These are phyloP conservation scores for Cylloceria caligata DNA, from an alignment of 2,888 invertebrate species.

Conservation along the genomic window DNA sequence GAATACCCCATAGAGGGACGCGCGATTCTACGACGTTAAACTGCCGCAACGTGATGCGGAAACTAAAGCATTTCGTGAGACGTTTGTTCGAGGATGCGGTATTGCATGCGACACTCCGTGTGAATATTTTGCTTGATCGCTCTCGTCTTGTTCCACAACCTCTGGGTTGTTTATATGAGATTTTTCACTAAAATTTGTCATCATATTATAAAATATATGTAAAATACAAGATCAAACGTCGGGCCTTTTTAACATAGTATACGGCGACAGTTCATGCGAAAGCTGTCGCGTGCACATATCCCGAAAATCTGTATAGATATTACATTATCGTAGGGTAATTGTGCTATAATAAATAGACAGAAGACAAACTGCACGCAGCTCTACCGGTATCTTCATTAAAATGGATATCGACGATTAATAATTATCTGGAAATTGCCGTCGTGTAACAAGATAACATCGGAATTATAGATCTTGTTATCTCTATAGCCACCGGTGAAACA, in stretches of 20 bases:
- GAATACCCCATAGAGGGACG: conserved; percentile 70
- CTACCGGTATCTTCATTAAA: conserved; percentile 71
- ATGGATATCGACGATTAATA: conserved; percentile 75
- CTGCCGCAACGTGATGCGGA: conserved; percentile 78
- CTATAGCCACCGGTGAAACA: conserved; percentile 66
- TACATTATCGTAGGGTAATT: conserved; percentile 21
- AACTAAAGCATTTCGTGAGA: conserved; percentile 72
- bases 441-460: conserved; percentile 64
- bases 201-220: conserved; percentile 3
- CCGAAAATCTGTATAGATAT: background rate
- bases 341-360: background rate
- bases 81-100: conserved; percentile 46
- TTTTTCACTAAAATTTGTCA: background rate
- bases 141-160: conserved; percentile 9
- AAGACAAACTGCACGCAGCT: conserved; percentile 17
- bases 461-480: conserved; percentile 65
- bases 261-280: conserved; percentile 26
- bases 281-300: background rate
- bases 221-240: conserved; percentile 21
- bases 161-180: conserved; percentile 3
- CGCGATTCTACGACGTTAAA: conserved; percentile 74
- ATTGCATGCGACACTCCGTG: conserved; percentile 41
- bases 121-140: conserved; percentile 33
- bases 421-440: conserved; percentile 75
- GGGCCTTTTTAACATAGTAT: conserved; percentile 7